Conservation (phyloP, 2,113 vertebrate genomes). For the Tinamus guttatus region DNA sequence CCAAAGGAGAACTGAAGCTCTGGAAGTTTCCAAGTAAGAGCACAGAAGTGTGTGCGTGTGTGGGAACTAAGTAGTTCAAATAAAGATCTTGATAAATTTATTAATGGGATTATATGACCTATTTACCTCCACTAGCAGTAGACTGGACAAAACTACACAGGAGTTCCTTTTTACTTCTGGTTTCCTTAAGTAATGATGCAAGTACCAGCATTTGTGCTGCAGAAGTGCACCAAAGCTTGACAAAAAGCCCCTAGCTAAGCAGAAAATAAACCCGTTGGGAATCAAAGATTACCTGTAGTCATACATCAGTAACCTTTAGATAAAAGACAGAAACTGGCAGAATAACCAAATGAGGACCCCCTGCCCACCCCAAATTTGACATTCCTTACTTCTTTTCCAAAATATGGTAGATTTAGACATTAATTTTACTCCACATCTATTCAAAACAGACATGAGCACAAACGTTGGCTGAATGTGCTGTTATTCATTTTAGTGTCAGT, state of each 20-base stretch:
- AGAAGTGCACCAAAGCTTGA: background rate
- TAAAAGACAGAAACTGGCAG: background rate
- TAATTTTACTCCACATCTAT: conserved; percentile 39
- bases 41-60: background rate
- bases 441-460: conserved; percentile 55
- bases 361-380: background rate
- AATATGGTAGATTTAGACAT: conserved; percentile 8
- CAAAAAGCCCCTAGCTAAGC: background rate
- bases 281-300: background rate
- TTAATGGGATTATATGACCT: background rate
- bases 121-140: background rate
- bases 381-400: background rate
- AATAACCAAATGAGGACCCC: background rate
- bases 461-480: conserved; percentile 22
- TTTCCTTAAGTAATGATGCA: background rate
- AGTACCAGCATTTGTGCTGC: background rate
- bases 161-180: background rate
- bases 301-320: background rate
- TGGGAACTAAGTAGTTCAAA: background rate
- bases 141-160: background rate
- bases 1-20: conserved; percentile 4
- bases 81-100: background rate
- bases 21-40: background rate
- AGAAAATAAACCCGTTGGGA: background rate
- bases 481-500: conserved; percentile 58